Conservation (phyloP, 1,140 invertebrate species). For the Solen grandis region DNA sequence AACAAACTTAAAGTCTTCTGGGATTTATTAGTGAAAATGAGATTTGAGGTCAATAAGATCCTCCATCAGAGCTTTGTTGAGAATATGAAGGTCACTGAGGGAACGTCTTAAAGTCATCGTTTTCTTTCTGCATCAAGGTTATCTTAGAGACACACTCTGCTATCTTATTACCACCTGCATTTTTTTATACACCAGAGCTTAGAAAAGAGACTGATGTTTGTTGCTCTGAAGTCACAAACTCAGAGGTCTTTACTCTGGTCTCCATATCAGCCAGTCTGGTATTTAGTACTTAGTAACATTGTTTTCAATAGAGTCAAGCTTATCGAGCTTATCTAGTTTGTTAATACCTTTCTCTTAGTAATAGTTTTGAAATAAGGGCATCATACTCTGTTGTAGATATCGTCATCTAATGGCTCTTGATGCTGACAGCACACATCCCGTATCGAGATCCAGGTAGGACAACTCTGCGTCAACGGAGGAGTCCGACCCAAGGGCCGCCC, state of each 20-base stretch:
- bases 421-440: conserved; percentile 9
- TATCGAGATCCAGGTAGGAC: conserved; percentile 6
- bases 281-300: background rate
- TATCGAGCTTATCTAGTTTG: background rate
- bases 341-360: too few species aligned
- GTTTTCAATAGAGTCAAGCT: background rate
- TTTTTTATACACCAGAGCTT: background rate
- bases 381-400: too few species aligned
- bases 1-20: background rate
- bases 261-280: background rate
- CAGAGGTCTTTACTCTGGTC: background rate
- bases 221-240: background rate
- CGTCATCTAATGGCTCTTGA: too few species aligned
- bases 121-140: background rate
- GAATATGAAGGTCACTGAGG: background rate
- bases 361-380: too few species aligned
- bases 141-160: background rate
- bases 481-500: conserved; percentile 8
- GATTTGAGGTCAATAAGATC: background rate
- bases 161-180: background rate
- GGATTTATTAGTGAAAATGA: background rate
- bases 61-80: background rate
- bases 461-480: conserved; percentile 4
- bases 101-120: background rate
- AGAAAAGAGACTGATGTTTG: background rate